Evolutionary conservation across 2,113 vertebrate genomes (phyloP), one percentile per base, ranked within the genome.

Genomic region (Lota lota): DNA sequence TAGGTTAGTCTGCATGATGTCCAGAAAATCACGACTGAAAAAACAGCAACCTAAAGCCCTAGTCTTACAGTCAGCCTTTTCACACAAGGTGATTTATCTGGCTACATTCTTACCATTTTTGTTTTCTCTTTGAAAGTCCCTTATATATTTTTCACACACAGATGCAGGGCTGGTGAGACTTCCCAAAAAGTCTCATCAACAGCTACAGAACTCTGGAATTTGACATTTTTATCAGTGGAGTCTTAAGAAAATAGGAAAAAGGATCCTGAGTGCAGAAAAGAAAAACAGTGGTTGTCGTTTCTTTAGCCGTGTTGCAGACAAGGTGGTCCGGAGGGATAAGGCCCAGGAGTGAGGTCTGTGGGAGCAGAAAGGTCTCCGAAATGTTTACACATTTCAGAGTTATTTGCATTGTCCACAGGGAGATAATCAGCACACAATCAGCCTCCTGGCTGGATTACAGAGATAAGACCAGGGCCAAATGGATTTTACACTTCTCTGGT

Each of bases 391-490:
- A 81, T 84, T 79, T 83, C 79, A 76, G 63, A 80, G 78, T 80
- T 88, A 86, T 90, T 88, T 88, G 88, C 84, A 87, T 88, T 86
- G 87, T 87, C 87, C 75, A n/a, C 76, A 0, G 83, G 82, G 89
- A 89, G 82, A 88, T 83, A 82, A 89, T 88, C 85, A 87, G 85
- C 81, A 75, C 77, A 79, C 81, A 77, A 77, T 64, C 82, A 47
- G 79, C 79, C 77, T 85, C 83, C 82, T 75, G 47, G 82, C 77
- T 80, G 87, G 84, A 84, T 89, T 87, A 84, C 64, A 54, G 53
- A 89, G 83, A 89, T 89, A 91, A 88, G 79, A 88, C 70, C 76
- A 33, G 20, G 79, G 53, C 77, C 74, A 76, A 87, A 86, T 81
- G 74, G 79, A 75, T 87, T 86, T 83, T 83, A 81, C 79, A 72